Percentiles rank a stretch among this genome's conserved stretches.
Conservation (phyloP, 2,113 vertebrate species). For the Leiothrix lutea region DNA sequence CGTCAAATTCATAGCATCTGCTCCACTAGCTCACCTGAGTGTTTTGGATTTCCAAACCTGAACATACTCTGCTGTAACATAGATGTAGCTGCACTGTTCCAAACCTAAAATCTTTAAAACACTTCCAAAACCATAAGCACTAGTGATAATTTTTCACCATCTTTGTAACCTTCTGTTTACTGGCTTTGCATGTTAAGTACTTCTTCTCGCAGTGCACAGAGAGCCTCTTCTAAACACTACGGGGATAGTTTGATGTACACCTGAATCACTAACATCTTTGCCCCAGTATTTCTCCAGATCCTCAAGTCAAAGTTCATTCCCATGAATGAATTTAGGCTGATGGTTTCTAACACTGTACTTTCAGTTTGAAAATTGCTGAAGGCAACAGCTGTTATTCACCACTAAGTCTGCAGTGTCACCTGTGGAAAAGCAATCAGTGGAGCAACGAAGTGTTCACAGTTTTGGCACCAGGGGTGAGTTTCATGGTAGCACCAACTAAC, state of each 20-base stretch:
- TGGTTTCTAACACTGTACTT: background rate
- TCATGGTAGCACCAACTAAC: background rate
- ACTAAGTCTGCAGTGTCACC: background rate
- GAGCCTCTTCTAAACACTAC: background rate
- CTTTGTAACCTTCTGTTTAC: background rate
- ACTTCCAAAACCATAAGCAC: background rate
- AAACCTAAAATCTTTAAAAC: background rate
- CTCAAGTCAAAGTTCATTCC: background rate
- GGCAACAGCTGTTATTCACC: background rate
- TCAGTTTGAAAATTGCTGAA: background rate
- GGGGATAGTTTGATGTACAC: background rate
- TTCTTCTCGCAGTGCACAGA: background rate
- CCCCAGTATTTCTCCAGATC: background rate
- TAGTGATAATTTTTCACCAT: background rate
- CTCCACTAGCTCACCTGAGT: background rate
- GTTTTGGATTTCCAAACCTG: background rate
- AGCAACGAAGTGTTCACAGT: background rate
- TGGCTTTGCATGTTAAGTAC: background rate
- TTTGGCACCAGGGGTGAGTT: background rate
- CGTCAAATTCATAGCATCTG: background rate
- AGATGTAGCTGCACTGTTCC: background rate
- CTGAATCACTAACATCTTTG: background rate
- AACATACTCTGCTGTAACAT: background rate
- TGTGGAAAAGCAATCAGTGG: background rate
- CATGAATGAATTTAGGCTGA: background rate